Evolutionary conservation across 2,113 vertebrate species (phyloP), one percentile per base, ranked within the genome.

Genomic region (Pluvialis apricaria): DNA sequence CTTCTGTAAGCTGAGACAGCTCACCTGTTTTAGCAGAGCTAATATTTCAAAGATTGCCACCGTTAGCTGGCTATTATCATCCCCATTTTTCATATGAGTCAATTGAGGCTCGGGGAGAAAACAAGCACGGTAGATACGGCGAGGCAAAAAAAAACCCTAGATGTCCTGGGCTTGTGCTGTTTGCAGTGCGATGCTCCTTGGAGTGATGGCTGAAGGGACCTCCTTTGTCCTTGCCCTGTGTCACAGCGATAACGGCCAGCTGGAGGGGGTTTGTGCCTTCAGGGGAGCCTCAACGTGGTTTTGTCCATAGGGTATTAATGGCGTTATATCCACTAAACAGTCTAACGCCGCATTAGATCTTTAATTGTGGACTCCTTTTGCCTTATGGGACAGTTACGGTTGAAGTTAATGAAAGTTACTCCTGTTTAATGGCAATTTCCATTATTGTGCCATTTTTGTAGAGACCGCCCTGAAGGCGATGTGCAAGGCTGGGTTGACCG

Each of bases 361-460:
- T 94, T 96, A 96, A 96, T 95, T 95, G 88, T 77, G 81, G 90
- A 83, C 66, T 95, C 84, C 57, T 95, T 97, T 92, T 64, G 44
- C 95, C 88, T 94, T 77, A 79, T 58, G 70, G 84, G 82, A 65
- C 42, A 60, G 76, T 90, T 85, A 45, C 49, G 69, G 87, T 70
- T 55, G 52, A 94, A 60, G 42, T 82, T 94, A 97, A 96, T 73
- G 72, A 29, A 62, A 73, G 70, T 94, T 96, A 69, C 91, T 96
- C 81, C 79, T 22, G n/a, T 95, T 97, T 97, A 95, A 97, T 95
- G 92, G 81, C 81, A 62, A 29, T 97, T 97, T 88, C 88, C 47
- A 38, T 94, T 85, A 54, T 51, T 91, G 71, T 96, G 87, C 64
- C 68, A 12, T 96, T 97, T 78, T 51, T 90, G 57, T 20, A 29